These are phyloP conservation scores for Stomatorhinus walkeri DNA, from an alignment of 2,797 vertebrate genomes.

Conservation along the genomic window DNA sequence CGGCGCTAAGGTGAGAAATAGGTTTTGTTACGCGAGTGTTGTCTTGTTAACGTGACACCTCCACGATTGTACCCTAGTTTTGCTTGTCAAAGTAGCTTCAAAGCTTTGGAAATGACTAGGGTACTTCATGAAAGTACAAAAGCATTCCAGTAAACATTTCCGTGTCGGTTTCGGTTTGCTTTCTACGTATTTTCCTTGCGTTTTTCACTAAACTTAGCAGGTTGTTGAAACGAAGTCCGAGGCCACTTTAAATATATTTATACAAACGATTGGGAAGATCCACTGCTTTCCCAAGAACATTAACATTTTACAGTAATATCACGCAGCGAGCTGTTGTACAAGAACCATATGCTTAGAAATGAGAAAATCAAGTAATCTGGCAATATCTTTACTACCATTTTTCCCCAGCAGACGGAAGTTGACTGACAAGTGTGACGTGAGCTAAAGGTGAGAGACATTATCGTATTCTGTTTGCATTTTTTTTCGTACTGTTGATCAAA, in stretches of 20 bases:
- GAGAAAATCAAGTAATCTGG: conserved; percentile 2
- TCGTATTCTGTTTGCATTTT: neutral
- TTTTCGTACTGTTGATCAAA: neutral
- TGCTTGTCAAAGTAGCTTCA: neutral
- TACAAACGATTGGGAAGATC: neutral
- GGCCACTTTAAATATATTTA: neutral
- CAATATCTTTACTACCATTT: neutral
- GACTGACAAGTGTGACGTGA: neutral
- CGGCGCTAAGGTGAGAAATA: neutral
- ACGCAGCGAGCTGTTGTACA: neutral
- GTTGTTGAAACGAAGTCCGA: neutral
- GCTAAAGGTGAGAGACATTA: neutral
- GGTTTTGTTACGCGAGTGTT: neutral
- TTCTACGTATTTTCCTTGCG: neutral
- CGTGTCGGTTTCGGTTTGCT: neutral
- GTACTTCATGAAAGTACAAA: neutral
- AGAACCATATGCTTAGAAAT: neutral
- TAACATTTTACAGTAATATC: neutral
- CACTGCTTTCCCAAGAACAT: neutral
- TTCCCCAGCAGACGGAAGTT: neutral
- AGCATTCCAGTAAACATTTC: neutral
- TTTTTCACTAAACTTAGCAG: neutral
- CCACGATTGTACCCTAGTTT: neutral
- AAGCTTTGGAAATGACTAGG: neutral
- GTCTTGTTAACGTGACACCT: neutral